These are phyloP conservation scores for Poecilus cupreus DNA, from an alignment of 2,888 invertebrate genomes.

Conservation along the genomic window DNA sequence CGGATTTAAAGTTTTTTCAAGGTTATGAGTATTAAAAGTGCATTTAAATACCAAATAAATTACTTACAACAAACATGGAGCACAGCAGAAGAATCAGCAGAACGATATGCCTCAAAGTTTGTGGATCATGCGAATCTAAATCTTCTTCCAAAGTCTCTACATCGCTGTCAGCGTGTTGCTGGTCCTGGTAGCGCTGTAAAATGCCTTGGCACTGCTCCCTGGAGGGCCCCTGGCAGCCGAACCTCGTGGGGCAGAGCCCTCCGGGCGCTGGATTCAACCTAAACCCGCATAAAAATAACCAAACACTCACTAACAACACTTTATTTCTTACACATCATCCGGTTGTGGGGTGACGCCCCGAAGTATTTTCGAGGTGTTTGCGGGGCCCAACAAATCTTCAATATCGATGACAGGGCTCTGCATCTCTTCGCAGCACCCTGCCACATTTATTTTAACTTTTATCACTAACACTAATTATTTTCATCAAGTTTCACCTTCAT, in stretches of 20 bases:
- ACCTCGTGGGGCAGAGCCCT: conserved; percentile 73
- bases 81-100: conserved; percentile 86
- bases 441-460: too few relatives aligned
- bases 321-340: conserved; percentile 62
- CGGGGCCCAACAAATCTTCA: conserved; percentile 75
- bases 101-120: conserved; percentile 87
- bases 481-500: too few relatives aligned
- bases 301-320: neutral
- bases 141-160: conserved; percentile 75
- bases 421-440: conserved; percentile 63
- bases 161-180: conserved; percentile 71
- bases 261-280: conserved; percentile 55
- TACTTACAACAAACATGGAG: conserved; percentile 92
- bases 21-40: too few relatives aligned
- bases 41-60: too few relatives aligned
- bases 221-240: conserved; percentile 73
- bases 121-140: conserved; percentile 77
- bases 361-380: conserved; percentile 43
- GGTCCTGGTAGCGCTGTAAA: conserved; percentile 74
- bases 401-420: conserved; percentile 76
- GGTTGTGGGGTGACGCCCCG: conserved; percentile 62
- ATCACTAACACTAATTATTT: too few relatives aligned
- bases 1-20: too few relatives aligned
- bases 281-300: neutral
- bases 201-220: conserved; percentile 74